phyloP scores from a whole-genome alignment of 1,140 invertebrate genomes.

The Carposina sasakii region DNA sequence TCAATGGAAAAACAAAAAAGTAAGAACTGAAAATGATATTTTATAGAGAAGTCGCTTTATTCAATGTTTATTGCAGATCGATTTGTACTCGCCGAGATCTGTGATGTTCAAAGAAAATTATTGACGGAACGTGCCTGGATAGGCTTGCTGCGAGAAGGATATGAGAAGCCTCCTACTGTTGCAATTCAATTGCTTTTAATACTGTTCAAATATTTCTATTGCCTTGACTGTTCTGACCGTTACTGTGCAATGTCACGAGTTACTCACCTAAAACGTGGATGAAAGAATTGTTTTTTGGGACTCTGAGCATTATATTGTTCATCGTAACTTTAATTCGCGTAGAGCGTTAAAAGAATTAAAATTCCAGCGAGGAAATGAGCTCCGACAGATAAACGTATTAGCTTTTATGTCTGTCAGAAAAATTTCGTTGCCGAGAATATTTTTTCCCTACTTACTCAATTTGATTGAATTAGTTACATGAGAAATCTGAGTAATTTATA shows the following conservation, averaged over 20 bases:
- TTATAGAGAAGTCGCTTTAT: slow-evolving; percentile 66
- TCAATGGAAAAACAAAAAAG: slow-evolving; percentile 60
- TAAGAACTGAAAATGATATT: slow-evolving; percentile 66
- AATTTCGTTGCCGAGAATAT: slow-evolving; percentile 26
- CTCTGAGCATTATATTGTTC: slow-evolving; percentile 50
- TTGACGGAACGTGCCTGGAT: slow-evolving; percentile 66
- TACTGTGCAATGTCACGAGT: slow-evolving; percentile 25
- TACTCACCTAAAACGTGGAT: slow-evolving; percentile 24
- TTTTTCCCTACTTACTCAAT: too few species aligned
- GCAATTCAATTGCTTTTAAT: slow-evolving; percentile 40
- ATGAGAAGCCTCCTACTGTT: slow-evolving; percentile 30
- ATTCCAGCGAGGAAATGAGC: slow-evolving; percentile 48
- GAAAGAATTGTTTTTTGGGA: slow-evolving; percentile 37
- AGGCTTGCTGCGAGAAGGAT: slow-evolving; percentile 29
- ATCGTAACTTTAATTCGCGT: slow-evolving; percentile 48
- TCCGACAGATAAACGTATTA: slow-evolving; percentile 54
- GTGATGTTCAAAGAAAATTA: slow-evolving; percentile 67
- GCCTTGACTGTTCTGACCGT: slow-evolving; percentile 18
- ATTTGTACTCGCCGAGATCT: slow-evolving; percentile 64
- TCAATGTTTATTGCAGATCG: slow-evolving; percentile 65
- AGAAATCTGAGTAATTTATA: too few species aligned
- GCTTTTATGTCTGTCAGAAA: slow-evolving; percentile 38
- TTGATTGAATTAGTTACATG: too few species aligned
- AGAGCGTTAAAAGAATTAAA: slow-evolving; percentile 54
- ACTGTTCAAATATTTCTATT: slow-evolving; percentile 32